A percentile compares a stretch with the other conserved stretches of the same genome.
phyloP scores from a whole-genome alignment of 2,113 vertebrate species.

The Gnathochromis pfefferi region DNA sequence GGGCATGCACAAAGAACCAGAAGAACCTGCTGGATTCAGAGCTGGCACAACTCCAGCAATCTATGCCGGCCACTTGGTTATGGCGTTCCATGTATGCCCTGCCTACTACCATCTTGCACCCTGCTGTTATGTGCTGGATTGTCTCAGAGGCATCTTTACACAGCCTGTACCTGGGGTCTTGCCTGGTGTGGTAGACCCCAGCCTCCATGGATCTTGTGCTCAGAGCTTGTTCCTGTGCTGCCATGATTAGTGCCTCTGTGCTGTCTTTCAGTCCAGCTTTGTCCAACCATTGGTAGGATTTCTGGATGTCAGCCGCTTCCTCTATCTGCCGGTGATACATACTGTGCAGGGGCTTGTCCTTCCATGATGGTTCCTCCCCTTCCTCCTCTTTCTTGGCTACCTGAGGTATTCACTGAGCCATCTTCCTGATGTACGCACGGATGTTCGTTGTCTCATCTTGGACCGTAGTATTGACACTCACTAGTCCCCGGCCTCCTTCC shows the following conservation, averaged over 20 bases:
- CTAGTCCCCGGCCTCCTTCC: not conserved
- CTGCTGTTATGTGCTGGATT: not conserved
- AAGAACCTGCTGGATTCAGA: not conserved
- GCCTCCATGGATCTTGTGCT: not conserved
- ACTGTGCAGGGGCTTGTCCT: accelerated
- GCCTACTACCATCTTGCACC: not conserved
- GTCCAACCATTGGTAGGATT: not conserved
- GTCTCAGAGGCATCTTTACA: accelerated
- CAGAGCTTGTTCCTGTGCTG: not conserved
- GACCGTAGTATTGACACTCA: not conserved
- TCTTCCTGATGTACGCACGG: not conserved
- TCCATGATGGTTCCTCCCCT: not conserved
- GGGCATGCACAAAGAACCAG: not conserved
- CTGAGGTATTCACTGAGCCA: not conserved
- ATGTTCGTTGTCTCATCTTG: not conserved
- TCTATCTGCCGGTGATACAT: not conserved
- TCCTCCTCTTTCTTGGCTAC: not conserved
- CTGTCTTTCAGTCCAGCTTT: not conserved
- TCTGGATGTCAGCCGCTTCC: not conserved
- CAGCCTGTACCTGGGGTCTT: not conserved
- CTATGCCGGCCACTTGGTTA: not conserved
- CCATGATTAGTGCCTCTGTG: not conserved
- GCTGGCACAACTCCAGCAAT: not conserved
- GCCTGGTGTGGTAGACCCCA: not conserved
- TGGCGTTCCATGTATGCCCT: not conserved